These are phyloP conservation scores for Scaptomyza caliginosa DNA, from an alignment of 2,888 invertebrate genomes.

Conservation along the genomic window DNA sequence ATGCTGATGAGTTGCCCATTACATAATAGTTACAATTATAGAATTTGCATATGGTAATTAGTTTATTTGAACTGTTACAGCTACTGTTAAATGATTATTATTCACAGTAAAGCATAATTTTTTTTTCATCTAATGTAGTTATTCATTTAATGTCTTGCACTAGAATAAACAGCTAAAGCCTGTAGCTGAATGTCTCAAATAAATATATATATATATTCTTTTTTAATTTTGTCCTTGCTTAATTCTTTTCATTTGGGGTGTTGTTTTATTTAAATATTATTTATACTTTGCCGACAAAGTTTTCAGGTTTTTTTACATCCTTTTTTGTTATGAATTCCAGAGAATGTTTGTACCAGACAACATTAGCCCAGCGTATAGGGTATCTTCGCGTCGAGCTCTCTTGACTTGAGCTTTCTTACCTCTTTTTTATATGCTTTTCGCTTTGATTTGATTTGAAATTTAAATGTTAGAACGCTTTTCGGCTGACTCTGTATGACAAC, in stretches of 20 bases:
- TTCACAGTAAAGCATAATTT: not conserved
- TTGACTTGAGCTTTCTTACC: too few species aligned
- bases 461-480: constrained; percentile 13
- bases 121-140: not conserved
- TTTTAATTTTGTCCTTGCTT: not conserved
- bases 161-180: not conserved
- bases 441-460: constrained; percentile 19
- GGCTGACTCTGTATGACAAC: not conserved
- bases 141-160: not conserved
- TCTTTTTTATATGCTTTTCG: not conserved
- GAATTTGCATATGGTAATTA: not conserved
- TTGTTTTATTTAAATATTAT: constrained; percentile 1
- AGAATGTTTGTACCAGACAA: too few species aligned
- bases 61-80: not conserved
- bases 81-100: not conserved
- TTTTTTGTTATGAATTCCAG: too few species aligned
- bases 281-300: not conserved
- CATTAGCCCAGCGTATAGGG: too few species aligned
- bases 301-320: too few species aligned
- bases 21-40: not conserved
- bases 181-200: not conserved
- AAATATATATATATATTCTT: not conserved
- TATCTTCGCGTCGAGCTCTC: too few species aligned
- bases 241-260: not conserved
- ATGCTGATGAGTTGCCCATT: not conserved